phyloP scores from a whole-genome alignment of 2,888 invertebrate species.

The Lacanobia wlatinum region DNA sequence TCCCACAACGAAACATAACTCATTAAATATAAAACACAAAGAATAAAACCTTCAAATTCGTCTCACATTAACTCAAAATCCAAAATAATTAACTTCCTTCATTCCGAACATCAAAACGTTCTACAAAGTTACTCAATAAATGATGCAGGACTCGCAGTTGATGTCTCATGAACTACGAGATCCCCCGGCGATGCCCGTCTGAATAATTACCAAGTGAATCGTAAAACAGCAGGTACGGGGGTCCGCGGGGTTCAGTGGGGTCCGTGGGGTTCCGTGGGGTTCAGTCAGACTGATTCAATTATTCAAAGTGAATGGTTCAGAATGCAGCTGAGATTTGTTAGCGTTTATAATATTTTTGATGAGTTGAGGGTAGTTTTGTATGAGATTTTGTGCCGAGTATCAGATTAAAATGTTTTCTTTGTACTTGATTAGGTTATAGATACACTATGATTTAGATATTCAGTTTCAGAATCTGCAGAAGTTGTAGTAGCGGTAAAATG shows the following conservation, averaged over 20 bases:
- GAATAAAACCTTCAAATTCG: constrained; percentile 1
- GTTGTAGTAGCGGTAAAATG: no score
- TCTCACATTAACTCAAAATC: constrained; percentile 17
- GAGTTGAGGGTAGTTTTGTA: background rate
- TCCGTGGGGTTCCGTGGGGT: constrained; percentile 28
- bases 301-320: constrained; percentile 55
- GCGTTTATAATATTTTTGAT: constrained; percentile 40
- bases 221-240: constrained; percentile 50
- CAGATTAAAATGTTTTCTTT: background rate
- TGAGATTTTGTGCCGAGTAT: background rate
- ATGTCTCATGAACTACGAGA: constrained; percentile 58
- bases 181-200: constrained; percentile 49
- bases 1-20: no score
- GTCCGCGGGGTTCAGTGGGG: constrained; percentile 15
- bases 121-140: constrained; percentile 54
- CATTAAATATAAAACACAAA: background rate
- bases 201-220: constrained; percentile 63
- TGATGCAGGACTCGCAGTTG: constrained; percentile 49
- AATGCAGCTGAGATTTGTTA: constrained; percentile 51
- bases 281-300: constrained; percentile 46
- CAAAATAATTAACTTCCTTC: constrained; percentile 49
- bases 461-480: no score
- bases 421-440: no score
- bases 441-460: no score
- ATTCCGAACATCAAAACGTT: constrained; percentile 40